Evolutionary conservation across 1,140 invertebrate genomes (phyloP).

Genomic region (Drosophila melanica): DNA sequence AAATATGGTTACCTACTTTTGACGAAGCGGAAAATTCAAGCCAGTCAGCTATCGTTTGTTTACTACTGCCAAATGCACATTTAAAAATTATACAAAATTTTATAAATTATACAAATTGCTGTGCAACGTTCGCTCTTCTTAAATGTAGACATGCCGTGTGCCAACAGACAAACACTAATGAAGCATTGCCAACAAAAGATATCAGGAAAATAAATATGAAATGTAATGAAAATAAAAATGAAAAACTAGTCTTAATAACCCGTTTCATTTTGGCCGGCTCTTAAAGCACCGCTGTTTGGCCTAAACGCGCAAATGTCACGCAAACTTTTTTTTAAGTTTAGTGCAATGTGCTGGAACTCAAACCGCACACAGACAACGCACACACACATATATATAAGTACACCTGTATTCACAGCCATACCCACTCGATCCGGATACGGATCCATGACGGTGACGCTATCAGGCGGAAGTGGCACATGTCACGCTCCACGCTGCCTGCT

Average conservation of each 20-base stretch:
- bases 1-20: conserved; percentile 47
- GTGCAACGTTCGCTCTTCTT: conserved; percentile 20
- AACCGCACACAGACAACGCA: conserved; percentile 8
- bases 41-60: no score
- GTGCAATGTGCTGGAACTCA: conserved; percentile 50
- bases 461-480: conserved; percentile 81
- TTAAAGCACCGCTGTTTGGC: conserved; percentile 62
- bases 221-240: conserved; percentile 27
- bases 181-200: conserved; percentile 28
- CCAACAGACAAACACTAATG: conserved; percentile 68
- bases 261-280: conserved; percentile 58
- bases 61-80: background rate
- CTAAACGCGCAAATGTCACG: conserved; percentile 74
- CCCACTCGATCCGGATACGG: conserved; percentile 66
- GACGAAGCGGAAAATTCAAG: background rate
- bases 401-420: conserved; percentile 8
- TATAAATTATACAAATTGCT: conserved; percentile 54
- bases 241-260: conserved; percentile 52
- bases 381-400: background rate
- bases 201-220: background rate
- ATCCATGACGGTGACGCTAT: conserved; percentile 74
- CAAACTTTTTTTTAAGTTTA: conserved; percentile 56
- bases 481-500: conserved; percentile 68
- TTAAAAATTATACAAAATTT: conserved; percentile 18
- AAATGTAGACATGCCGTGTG: conserved; percentile 29